These are phyloP conservation scores for Charanyca ferruginea DNA, from an alignment of 2,888 invertebrate genomes.

Conservation along the genomic window DNA sequence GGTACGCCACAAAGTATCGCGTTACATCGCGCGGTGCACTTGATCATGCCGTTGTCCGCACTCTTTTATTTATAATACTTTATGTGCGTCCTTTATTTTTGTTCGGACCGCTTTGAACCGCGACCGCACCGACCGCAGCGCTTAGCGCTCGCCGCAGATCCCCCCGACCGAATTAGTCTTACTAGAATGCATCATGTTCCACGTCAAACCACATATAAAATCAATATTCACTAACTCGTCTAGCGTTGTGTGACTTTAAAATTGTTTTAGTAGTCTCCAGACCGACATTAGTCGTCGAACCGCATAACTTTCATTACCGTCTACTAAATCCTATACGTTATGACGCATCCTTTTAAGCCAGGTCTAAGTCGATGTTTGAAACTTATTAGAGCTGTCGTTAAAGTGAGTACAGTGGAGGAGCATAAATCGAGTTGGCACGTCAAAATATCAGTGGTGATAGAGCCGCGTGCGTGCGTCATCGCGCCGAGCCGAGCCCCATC, in stretches of 20 bases:
- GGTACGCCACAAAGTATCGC: slow-evolving; percentile 84
- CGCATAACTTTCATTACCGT: slow-evolving; percentile 69
- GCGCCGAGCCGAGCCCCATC: slow-evolving; percentile 60
- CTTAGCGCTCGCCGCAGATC: slow-evolving; percentile 80
- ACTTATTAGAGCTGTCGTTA: slow-evolving; percentile 79
- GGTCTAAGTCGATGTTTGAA: slow-evolving; percentile 71
- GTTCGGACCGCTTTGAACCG: slow-evolving; percentile 79
- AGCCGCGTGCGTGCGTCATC: slow-evolving; percentile 78
- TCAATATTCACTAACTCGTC: slow-evolving; percentile 75
- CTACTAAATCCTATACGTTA: slow-evolving; percentile 71
- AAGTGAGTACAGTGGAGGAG: slow-evolving; percentile 69
- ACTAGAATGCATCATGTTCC: slow-evolving; percentile 68
- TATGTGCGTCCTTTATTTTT: slow-evolving; percentile 77
- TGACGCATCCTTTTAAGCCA: slow-evolving; percentile 70
- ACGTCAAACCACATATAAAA: slow-evolving; percentile 75
- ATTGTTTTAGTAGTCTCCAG: slow-evolving; percentile 61
- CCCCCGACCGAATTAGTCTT: slow-evolving; percentile 70
- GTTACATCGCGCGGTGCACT: slow-evolving; percentile 88
- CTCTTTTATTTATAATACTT: slow-evolving; percentile 83
- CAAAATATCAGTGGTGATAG: slow-evolving; percentile 84
- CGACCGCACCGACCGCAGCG: slow-evolving; percentile 83
- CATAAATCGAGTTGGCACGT: slow-evolving; percentile 81
- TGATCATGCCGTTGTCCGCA: slow-evolving; percentile 87
- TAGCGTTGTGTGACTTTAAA: slow-evolving; percentile 65
- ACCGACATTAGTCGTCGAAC: slow-evolving; percentile 55